These are phyloP conservation scores for Pachymerium ferrugineum DNA, from an alignment of 2,888 invertebrate genomes.

Conservation along the genomic window DNA sequence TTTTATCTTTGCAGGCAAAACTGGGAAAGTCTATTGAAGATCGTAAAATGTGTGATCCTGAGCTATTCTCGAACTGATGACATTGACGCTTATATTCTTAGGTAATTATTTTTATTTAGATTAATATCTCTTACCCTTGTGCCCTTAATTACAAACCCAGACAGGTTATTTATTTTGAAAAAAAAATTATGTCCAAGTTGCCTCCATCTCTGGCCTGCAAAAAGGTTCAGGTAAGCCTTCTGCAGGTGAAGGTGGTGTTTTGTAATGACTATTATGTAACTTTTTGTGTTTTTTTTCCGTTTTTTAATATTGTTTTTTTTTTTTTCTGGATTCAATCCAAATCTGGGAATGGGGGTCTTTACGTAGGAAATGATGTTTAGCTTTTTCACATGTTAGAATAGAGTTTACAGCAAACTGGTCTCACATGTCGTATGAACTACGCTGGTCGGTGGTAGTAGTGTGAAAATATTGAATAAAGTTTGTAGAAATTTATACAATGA, in stretches of 20 bases:
- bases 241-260: constrained; percentile 31
- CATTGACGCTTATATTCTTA: constrained; percentile 92
- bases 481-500: neutral
- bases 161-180: too few species aligned
- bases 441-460: neutral
- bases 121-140: neutral
- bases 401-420: neutral
- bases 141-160: too few species aligned
- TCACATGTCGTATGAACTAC: neutral
- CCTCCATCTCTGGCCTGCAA: neutral
- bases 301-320: constrained; percentile 33
- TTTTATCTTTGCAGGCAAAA: constrained; percentile 61
- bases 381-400: neutral
- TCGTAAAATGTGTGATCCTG: constrained; percentile 93
- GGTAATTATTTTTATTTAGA: constrained; percentile 58
- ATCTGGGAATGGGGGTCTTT: too few species aligned
- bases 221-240: neutral
- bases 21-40: constrained; percentile 81
- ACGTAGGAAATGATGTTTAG: neutral
- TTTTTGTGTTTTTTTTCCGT: too few species aligned
- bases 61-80: constrained; percentile 81
- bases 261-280: constrained; percentile 40
- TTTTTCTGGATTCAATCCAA: neutral
- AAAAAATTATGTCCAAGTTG: neutral
- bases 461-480: neutral